phyloP scores from a whole-genome alignment of 2,797 vertebrate species.

The Todus mexicanus region DNA sequence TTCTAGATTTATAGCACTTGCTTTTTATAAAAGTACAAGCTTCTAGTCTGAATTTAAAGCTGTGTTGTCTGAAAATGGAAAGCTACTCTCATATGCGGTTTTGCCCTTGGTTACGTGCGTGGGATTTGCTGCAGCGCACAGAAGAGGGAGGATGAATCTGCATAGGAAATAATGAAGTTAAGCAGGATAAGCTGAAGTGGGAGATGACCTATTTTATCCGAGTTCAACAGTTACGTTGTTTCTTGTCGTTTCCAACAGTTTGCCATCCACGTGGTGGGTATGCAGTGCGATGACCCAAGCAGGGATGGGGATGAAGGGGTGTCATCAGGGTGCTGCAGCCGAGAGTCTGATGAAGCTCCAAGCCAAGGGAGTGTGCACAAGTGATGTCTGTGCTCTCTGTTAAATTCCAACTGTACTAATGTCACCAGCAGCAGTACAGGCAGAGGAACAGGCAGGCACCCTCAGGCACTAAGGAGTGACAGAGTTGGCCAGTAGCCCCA shows the following conservation, averaged over 20 bases:
- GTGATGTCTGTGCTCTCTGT: not conserved
- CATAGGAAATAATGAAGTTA: not conserved
- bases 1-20: not conserved
- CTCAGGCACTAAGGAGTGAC: not conserved
- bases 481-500: rapidly evolving
- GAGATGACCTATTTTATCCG: not conserved
- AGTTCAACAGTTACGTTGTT: not conserved
- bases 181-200: not conserved
- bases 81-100: not conserved
- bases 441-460: not conserved
- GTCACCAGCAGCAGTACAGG: not conserved
- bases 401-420: not conserved
- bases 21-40: not conserved
- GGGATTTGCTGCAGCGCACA: not conserved
- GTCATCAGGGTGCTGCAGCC: not conserved
- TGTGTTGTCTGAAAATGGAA: not conserved
- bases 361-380: not conserved
- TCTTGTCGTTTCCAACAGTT: not conserved
- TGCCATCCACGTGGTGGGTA: not conserved
- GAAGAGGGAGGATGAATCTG: not conserved
- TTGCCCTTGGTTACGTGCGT: not conserved
- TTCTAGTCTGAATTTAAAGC: not conserved
- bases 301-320: not conserved
- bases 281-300: not conserved
- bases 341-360: not conserved